These are phyloP conservation scores for Odontomachus brunneus DNA, from an alignment of 1,140 invertebrate species.

Conservation along the genomic window DNA sequence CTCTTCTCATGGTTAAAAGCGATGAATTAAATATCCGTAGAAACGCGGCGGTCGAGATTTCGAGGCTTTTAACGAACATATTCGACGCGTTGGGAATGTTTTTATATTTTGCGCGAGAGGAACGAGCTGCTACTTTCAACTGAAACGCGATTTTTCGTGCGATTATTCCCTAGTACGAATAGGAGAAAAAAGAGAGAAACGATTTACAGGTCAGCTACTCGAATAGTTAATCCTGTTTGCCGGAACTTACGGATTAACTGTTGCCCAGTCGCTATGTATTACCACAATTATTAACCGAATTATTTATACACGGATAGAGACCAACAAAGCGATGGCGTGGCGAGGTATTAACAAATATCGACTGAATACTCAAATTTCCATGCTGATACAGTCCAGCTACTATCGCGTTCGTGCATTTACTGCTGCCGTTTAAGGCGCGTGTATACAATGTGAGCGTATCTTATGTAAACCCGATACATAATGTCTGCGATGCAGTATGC, in stretches of 20 bases:
- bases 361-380: constrained; percentile 33
- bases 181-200: too few relatives aligned
- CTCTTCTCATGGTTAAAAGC: neutral
- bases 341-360: constrained; percentile 49
- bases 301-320: neutral
- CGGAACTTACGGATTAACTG: neutral
- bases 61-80: neutral
- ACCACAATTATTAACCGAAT: neutral
- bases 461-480: constrained; percentile 26
- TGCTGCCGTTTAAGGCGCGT: constrained; percentile 40
- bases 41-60: neutral
- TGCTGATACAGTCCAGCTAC: constrained; percentile 30
- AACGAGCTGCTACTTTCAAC: too few relatives aligned
- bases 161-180: too few relatives aligned
- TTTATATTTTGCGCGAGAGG: too few relatives aligned
- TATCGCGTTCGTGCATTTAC: constrained; percentile 11
- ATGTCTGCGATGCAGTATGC: constrained; percentile 26
- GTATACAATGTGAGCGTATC: constrained; percentile 31
- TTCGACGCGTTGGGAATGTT: neutral
- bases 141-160: too few relatives aligned
- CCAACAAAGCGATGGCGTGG: constrained; percentile 24
- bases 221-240: neutral
- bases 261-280: neutral
- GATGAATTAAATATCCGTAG: neutral
- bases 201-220: too few relatives aligned